phyloP scores from a whole-genome alignment of 2,113 vertebrate genomes.

The Trochalopteron elliotii region DNA sequence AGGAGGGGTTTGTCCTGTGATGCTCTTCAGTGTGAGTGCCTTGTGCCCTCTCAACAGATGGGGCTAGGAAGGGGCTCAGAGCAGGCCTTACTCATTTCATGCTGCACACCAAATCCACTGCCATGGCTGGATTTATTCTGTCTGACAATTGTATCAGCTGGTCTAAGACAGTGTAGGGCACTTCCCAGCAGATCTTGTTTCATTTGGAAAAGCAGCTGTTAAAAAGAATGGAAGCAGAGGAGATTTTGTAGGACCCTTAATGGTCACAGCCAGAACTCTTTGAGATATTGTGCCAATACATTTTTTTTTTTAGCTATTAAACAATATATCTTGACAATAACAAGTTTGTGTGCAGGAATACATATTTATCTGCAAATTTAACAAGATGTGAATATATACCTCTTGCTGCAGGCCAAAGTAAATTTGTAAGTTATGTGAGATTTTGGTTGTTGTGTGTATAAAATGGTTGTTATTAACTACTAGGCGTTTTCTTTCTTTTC shows the following conservation, averaged over 20 bases:
- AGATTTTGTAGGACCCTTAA: background rate
- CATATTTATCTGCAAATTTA: background rate
- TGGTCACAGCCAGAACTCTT: background rate
- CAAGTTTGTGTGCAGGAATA: background rate
- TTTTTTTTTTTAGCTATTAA: background rate
- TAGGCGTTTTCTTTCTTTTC: background rate
- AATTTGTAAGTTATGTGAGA: background rate
- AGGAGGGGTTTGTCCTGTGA: background rate
- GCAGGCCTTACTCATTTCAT: background rate
- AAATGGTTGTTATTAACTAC: background rate
- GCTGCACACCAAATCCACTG: background rate
- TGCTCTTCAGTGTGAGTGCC: background rate
- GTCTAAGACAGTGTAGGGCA: background rate
- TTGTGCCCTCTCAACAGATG: background rate
- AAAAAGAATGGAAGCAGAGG: background rate
- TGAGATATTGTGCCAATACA: background rate
- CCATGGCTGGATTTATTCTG: background rate
- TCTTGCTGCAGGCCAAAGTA: background rate
- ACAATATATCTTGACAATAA: background rate
- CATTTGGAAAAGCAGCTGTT: background rate
- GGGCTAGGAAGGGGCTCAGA: background rate
- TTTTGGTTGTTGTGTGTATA: background rate
- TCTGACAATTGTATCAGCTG: background rate
- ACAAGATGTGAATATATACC: background rate
- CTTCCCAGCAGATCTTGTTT: background rate